These are phyloP conservation scores for Calyptommatus sinebrachiatus DNA, from an alignment of 2,113 vertebrate genomes.

Conservation along the genomic window DNA sequence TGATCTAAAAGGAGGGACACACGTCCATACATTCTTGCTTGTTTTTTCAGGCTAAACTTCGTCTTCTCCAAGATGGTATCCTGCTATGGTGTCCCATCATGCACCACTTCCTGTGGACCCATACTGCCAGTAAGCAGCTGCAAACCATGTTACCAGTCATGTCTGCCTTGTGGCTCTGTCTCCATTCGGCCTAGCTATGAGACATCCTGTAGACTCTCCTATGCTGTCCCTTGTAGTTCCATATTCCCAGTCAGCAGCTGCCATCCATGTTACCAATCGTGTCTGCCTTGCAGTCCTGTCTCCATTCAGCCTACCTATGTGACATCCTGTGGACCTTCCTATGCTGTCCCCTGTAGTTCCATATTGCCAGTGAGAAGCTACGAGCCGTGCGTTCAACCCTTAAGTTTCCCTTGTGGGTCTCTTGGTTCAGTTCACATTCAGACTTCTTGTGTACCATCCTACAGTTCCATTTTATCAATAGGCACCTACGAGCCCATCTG, in stretches of 20 bases:
- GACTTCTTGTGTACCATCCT: too few relatives aligned
- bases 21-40: too few relatives aligned
- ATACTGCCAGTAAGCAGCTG: not conserved
- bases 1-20: too few relatives aligned
- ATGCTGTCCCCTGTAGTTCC: not conserved
- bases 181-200: too few relatives aligned
- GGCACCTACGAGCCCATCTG: not conserved
- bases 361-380: not conserved
- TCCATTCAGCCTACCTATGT: too few relatives aligned
- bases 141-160: not conserved
- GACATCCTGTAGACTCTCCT: not conserved
- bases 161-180: not conserved
- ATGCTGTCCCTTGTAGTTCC: not conserved
- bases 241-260: not conserved
- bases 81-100: too few relatives aligned
- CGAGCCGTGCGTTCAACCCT: too few relatives aligned
- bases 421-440: too few relatives aligned
- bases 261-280: not conserved
- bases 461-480: not conserved
- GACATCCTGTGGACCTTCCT: not conserved
- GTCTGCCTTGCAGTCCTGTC: too few relatives aligned
- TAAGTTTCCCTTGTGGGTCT: too few relatives aligned
- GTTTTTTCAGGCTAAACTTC: too few relatives aligned
- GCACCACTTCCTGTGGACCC: not conserved
- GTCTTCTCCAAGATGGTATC: too few relatives aligned